These are phyloP conservation scores for Procambarus clarkii DNA, from an alignment of 1,140 invertebrate genomes.

Conservation along the genomic window DNA sequence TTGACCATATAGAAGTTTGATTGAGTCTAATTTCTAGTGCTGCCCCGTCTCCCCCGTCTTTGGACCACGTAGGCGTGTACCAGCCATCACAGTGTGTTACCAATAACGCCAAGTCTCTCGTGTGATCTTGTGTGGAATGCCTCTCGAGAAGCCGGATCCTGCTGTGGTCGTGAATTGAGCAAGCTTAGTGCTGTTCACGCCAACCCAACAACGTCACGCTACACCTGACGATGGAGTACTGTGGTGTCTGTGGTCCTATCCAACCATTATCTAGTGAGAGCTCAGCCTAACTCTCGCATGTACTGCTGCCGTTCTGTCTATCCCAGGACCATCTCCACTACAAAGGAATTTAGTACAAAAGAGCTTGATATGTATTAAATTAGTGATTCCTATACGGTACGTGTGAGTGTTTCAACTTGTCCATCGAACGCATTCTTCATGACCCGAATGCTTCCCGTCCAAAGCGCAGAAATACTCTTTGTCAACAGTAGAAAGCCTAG, in stretches of 20 bases:
- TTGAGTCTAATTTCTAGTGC: conserved; percentile 50
- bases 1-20: conserved; percentile 71
- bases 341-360: conserved; percentile 15
- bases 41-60: conserved; percentile 40
- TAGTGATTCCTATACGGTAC: background rate
- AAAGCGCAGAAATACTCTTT: background rate
- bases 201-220: no score
- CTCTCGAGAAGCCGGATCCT: background rate
- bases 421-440: conserved; percentile 5
- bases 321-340: background rate
- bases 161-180: background rate
- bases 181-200: background rate
- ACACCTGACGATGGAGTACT: no score
- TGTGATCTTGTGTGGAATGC: background rate
- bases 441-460: background rate
- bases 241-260: background rate
- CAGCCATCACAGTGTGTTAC: conserved; percentile 1
- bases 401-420: background rate
- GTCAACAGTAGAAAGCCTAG: background rate
- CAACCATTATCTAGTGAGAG: background rate
- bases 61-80: conserved; percentile 10
- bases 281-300: background rate
- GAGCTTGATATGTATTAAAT: background rate
- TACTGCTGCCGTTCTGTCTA: background rate
- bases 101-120: background rate